These are phyloP conservation scores for Campaea margaritaria DNA, from an alignment of 2,888 invertebrate genomes.

Conservation along the genomic window DNA sequence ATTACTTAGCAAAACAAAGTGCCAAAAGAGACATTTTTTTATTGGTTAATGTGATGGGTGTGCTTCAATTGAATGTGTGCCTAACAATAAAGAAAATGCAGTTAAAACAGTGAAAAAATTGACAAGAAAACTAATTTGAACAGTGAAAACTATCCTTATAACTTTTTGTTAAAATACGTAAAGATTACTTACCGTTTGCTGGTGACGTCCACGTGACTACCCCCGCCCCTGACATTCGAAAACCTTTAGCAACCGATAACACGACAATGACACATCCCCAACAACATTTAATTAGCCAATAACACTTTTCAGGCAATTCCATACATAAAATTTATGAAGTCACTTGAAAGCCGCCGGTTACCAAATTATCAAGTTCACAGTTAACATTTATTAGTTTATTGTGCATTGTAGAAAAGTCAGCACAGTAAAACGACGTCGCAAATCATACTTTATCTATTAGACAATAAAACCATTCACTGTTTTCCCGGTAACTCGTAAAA, in stretches of 20 bases:
- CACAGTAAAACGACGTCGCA: slow-evolving; percentile 11
- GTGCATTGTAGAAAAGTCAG: slow-evolving; percentile 8
- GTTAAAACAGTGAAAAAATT: neutral
- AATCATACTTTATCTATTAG: slow-evolving; percentile 15
- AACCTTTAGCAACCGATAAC: slow-evolving; percentile 16
- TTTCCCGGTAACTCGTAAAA: slow-evolving; percentile 19
- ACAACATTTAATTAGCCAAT: slow-evolving; percentile 6
- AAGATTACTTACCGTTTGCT: slow-evolving; percentile 5
- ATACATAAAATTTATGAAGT: slow-evolving; percentile 22
- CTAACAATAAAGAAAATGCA: too few relatives aligned
- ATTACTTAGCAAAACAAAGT: too few relatives aligned
- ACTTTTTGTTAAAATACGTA: too few relatives aligned
- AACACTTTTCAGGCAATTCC: slow-evolving; percentile 4
- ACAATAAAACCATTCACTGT: slow-evolving; percentile 12
- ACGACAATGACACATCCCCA: slow-evolving; percentile 17
- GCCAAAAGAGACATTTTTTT: too few relatives aligned
- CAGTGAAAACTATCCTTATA: too few relatives aligned
- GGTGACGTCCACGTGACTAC: slow-evolving; percentile 1
- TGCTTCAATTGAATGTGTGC: too few relatives aligned
- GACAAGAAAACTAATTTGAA: too few relatives aligned
- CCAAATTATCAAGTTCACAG: slow-evolving; percentile 22
- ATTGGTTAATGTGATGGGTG: too few relatives aligned
- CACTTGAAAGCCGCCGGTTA: slow-evolving; percentile 20
- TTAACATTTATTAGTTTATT: slow-evolving; percentile 32
- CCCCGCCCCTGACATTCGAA: slow-evolving; percentile 8